A percentile compares a stretch with the other conserved stretches of the same genome.
phyloP scores from a whole-genome alignment of 1,140 invertebrate genomes.

The Hycleus cichorii region DNA sequence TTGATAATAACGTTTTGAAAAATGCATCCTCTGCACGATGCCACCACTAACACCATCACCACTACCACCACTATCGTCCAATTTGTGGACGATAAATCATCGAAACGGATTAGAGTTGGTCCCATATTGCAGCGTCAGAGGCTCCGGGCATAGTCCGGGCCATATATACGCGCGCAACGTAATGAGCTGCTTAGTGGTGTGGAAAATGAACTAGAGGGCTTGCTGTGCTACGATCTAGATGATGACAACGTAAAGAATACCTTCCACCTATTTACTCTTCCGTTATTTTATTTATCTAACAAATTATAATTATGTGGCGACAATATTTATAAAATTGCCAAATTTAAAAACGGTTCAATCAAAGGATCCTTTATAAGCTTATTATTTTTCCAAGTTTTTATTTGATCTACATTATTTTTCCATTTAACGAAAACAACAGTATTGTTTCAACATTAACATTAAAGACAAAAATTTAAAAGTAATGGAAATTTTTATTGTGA shows the following conservation, averaged over 20 bases:
- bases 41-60: background rate
- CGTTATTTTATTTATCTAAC: slow-evolving; percentile 21
- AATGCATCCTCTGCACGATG: slow-evolving; percentile 9
- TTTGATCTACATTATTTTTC: no score
- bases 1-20: slow-evolving; percentile 10
- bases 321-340: background rate
- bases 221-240: slow-evolving; percentile 11
- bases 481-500: no score
- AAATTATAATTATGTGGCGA: slow-evolving; percentile 19
- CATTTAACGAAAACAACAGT: no score
- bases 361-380: no score
- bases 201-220: slow-evolving; percentile 29
- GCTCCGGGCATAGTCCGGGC: slow-evolving; percentile 2
- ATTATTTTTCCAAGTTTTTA: no score
- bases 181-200: slow-evolving; percentile 30
- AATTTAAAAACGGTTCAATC: no score
- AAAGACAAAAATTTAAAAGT: no score
- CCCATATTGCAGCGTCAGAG: slow-evolving; percentile 21
- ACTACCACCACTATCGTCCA: background rate
- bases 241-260: background rate
- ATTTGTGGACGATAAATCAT: slow-evolving; percentile 19
- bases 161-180: slow-evolving; percentile 1
- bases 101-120: slow-evolving; percentile 13
- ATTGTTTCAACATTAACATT: no score
- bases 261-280: slow-evolving; percentile 12